A percentile compares a stretch with the other conserved stretches of the same genome.
These are phyloP conservation scores for Drosophila pectinifera DNA, from an alignment of 1,140 invertebrate genomes.

Conservation along the genomic window DNA sequence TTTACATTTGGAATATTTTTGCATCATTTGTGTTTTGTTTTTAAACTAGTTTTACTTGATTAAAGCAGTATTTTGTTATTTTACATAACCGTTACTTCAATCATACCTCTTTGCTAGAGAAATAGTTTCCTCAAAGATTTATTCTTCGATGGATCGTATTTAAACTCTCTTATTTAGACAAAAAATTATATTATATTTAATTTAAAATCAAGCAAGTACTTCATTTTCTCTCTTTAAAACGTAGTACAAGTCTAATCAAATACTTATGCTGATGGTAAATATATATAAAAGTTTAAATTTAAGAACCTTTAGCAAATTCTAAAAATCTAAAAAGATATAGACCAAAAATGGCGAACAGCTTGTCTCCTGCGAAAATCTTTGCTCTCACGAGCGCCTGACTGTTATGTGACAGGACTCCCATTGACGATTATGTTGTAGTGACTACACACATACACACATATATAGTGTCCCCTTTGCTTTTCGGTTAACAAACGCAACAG, in stretches of 20 bases:
- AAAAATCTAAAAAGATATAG: background rate
- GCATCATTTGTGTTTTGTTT: background rate
- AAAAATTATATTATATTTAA: too few species aligned
- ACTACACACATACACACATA: constrained; percentile 8
- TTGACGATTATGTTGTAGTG: constrained; percentile 55
- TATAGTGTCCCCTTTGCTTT: constrained; percentile 34
- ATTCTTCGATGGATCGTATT: background rate
- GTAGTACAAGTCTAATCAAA: background rate
- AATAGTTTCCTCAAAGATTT: background rate
- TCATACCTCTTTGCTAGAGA: constrained; percentile 13
- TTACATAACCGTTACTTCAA: too few species aligned
- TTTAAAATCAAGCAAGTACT: background rate
- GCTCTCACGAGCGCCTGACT: constrained; percentile 23
- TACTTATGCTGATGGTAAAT: background rate
- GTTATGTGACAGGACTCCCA: constrained; percentile 42
- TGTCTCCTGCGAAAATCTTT: constrained; percentile 10
- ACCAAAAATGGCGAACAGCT: constrained; percentile 5
- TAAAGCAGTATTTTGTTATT: constrained; percentile 13
- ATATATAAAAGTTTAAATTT: too few species aligned
- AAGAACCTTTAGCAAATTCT: too few species aligned
- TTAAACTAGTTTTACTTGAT: constrained; percentile 17
- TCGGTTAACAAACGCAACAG: constrained; percentile 47
- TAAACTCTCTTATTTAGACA: too few species aligned
- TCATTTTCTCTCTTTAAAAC: background rate
- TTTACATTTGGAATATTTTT: constrained; percentile 12